These are phyloP conservation scores for Euwallacea similis DNA, from an alignment of 1,140 invertebrate genomes.

Conservation along the genomic window DNA sequence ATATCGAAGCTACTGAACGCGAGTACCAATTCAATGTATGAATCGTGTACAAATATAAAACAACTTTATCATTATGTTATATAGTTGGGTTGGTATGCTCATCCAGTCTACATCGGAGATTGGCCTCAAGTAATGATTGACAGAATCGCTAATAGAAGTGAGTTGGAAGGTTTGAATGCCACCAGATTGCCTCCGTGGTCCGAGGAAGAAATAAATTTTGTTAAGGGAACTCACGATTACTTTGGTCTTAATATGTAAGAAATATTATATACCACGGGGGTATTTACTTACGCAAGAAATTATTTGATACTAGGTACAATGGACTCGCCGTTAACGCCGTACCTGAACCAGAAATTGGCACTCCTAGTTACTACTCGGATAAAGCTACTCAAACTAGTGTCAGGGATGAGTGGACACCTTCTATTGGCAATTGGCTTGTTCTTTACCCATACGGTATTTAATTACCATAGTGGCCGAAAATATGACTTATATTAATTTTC, in stretches of 20 bases:
- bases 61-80: conserved; percentile 37
- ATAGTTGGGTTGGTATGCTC: conserved; percentile 63
- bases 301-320: conserved; percentile 9
- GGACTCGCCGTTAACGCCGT: background rate
- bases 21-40: conserved; percentile 33
- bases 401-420: conserved; percentile 13
- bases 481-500: background rate
- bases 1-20: conserved; percentile 31
- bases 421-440: conserved; percentile 16
- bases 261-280: background rate
- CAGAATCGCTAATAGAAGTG: conserved; percentile 58
- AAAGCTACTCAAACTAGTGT: background rate
- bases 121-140: conserved; percentile 62
- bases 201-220: conserved; percentile 53
- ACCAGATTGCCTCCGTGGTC: conserved; percentile 66
- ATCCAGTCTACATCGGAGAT: conserved; percentile 59
- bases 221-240: conserved; percentile 58
- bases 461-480: background rate
- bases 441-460: conserved; percentile 25
- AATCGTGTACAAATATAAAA: background rate
- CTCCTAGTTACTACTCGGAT: conserved; percentile 13
- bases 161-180: conserved; percentile 54
- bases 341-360: conserved; percentile 11
- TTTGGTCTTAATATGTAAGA: conserved; percentile 47
- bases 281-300: background rate